Evolutionary conservation across 2,113 vertebrate species (phyloP).

Genomic region (Excalfactoria chinensis): DNA sequence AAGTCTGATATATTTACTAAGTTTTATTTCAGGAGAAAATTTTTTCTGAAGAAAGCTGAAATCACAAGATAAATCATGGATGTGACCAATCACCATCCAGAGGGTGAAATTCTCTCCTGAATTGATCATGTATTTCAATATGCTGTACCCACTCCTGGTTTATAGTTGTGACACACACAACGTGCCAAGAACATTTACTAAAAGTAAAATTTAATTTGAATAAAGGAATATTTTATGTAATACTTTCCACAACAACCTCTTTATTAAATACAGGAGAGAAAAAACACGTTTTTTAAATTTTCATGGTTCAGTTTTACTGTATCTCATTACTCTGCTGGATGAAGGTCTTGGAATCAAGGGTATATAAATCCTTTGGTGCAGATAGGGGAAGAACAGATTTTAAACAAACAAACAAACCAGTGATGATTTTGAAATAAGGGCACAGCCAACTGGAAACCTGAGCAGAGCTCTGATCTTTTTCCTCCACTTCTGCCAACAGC

Average conservation of each 20-base stretch:
- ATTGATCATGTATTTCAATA: slow-evolving; percentile 56
- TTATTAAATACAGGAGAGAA: neutral
- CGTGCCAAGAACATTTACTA: slow-evolving; percentile 27
- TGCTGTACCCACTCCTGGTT: slow-evolving; percentile 35
- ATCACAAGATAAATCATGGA: slow-evolving; percentile 37
- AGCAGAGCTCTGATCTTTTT: neutral
- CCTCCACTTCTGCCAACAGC: neutral
- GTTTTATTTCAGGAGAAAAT: neutral
- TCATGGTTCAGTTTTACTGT: neutral
- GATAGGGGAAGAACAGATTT: neutral
- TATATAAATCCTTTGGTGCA: neutral
- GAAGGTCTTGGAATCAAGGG: neutral
- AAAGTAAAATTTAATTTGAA: slow-evolving; percentile 53
- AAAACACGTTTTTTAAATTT: neutral
- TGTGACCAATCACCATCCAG: slow-evolving; percentile 31
- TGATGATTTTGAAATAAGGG: neutral
- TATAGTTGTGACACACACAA: slow-evolving; percentile 16
- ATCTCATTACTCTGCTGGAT: neutral
- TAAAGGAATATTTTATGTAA: neutral
- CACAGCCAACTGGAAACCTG: neutral
- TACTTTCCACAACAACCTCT: neutral
- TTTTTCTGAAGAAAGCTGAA: neutral
- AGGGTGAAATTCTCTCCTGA: slow-evolving; percentile 20
- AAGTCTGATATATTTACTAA: slow-evolving; percentile 39
- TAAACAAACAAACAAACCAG: neutral